These are phyloP conservation scores for Hylia prasina DNA, from an alignment of 2,113 vertebrate species.

Conservation along the genomic window DNA sequence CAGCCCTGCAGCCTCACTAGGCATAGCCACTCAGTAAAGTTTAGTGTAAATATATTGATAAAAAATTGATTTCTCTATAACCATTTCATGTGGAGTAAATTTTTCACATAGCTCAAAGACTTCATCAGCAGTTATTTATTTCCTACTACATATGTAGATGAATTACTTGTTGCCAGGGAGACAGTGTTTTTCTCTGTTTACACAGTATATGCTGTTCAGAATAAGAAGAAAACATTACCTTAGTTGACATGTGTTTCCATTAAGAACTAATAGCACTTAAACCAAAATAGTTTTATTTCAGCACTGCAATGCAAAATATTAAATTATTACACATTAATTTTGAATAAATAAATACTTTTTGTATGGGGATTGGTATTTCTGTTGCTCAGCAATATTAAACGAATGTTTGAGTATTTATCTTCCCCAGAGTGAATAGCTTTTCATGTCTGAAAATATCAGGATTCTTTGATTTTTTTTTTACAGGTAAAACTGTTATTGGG, in stretches of 20 bases:
- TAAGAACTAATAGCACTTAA: not conserved
- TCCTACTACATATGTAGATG: not conserved
- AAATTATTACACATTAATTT: not conserved
- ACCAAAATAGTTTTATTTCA: not conserved
- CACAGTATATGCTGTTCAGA: not conserved
- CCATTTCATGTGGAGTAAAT: not conserved
- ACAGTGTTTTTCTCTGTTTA: not conserved
- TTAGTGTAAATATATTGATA: not conserved
- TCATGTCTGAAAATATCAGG: not conserved
- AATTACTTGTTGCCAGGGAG: slow-evolving; percentile 50
- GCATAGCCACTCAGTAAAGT: not conserved
- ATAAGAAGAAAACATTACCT: slow-evolving; percentile 23
- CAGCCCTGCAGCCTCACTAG: not conserved
- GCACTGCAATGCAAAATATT: not conserved
- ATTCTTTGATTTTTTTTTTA: not conserved
- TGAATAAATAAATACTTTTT: not conserved
- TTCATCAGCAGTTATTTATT: slow-evolving; percentile 12
- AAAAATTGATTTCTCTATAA: not conserved
- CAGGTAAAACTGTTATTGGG: not conserved
- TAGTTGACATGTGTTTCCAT: not conserved
- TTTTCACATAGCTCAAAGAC: not conserved
- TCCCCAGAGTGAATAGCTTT: not conserved
- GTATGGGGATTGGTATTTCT: not conserved
- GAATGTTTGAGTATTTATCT: not conserved
- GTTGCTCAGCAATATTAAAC: not conserved